Conservation (phyloP, 2,888 invertebrate genomes). For the Fragum whitleyi region DNA sequence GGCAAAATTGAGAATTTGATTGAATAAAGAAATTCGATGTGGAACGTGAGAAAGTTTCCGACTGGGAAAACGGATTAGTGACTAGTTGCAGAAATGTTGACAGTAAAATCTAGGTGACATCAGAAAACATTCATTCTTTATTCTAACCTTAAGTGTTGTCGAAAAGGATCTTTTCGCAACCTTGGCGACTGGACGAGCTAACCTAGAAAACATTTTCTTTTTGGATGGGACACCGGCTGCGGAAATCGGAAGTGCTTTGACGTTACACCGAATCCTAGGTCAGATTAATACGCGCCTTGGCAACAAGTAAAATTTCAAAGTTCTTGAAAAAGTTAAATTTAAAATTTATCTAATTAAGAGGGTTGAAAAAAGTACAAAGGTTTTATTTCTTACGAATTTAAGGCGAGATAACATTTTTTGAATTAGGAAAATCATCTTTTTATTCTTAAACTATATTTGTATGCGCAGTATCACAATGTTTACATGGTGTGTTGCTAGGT, state of each 20-base stretch:
- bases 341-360: no score
- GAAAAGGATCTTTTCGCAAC: conserved; percentile 66
- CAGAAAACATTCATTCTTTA: background rate
- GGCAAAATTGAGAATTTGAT: no score
- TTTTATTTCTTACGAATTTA: no score
- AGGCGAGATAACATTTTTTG: no score
- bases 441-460: conserved; percentile 21
- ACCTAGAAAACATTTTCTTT: conserved; percentile 74
- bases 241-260: conserved; percentile 10
- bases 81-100: background rate
- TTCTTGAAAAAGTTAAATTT: no score
- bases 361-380: no score
- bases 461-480: conserved; percentile 48
- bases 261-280: conserved; percentile 2
- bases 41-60: background rate
- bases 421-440: no score
- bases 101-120: background rate
- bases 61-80: background rate
- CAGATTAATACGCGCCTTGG: conserved; percentile 23
- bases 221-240: background rate
- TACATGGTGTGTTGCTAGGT: conserved; percentile 43
- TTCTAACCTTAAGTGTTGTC: conserved; percentile 55
- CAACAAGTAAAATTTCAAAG: background rate
- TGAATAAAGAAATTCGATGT: no score
- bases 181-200: conserved; percentile 68